Evolutionary conservation across 2,888 invertebrate genomes (phyloP), one percentile per base, ranked within the genome.

Genomic region (Spisula solida): DNA sequence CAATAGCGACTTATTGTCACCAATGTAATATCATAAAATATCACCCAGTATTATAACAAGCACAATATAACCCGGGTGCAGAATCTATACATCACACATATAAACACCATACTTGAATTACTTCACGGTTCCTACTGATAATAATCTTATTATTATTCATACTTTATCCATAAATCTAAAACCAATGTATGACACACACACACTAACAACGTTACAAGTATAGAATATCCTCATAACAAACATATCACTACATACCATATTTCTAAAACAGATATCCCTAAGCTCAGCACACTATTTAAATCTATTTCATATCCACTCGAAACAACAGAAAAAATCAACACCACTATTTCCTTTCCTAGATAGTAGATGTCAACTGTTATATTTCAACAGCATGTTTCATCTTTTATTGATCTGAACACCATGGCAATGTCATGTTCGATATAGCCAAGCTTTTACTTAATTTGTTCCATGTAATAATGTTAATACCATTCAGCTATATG

Each of bases 361-460:
- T 25, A 66, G 60, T 66, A 66, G 60, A 66, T 66, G 60, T 25
- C 60, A 66, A 66, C 60, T 66, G 60, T 66, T 66, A 25, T 66
- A n/a, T 25, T 25, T 10, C 5, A 25, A 66, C 60, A 66, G 60
- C 60, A 66, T 66, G 25, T 66, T 66, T 66, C 25, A 66, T 66
- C 60, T 66, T 66, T 25, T 66, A 66, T 66, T 66, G 60, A 66
- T 66, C 60, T 25, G 25, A 25, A n/a, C 1, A 25, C 20, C 20
- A 60, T 66, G 25, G 25, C 25, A 25, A 66, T 66, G 60, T 51
- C 14, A 66, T 66, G 60, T 81, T 41, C 41, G 8, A 41, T 41
- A 12, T 56, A 82, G 70, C 70, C 5, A n/a, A 47, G 66, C 70
- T 82, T 82, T 82, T 82, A 82, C 82, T 82, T 82, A 82, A 82